Percentiles rank a stretch among this genome's conserved stretches.
Conservation (phyloP, 2,113 vertebrate genomes). For the Prunella himalayana region DNA sequence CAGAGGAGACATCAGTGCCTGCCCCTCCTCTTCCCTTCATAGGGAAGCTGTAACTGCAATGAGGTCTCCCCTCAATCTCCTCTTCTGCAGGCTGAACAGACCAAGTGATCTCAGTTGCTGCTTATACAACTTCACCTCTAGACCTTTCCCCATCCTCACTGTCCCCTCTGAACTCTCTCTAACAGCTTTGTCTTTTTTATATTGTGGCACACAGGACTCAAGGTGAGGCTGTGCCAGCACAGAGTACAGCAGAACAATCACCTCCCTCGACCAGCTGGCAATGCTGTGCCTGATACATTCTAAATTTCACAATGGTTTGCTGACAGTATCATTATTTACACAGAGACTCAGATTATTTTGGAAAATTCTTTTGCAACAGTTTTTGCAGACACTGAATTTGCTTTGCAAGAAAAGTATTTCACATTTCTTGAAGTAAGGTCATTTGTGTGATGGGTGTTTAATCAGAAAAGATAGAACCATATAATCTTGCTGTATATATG, state of each 20-base stretch:
- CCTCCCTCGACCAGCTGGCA: accelerated
- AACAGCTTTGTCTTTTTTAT: not conserved
- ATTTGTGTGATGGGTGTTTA: not conserved
- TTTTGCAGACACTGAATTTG: not conserved
- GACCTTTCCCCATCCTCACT: not conserved
- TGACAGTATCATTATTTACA: not conserved
- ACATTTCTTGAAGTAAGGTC: not conserved
- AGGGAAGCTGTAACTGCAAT: accelerated
- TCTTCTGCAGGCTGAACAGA: not conserved
- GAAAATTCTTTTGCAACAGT: not conserved
- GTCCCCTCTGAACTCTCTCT: not conserved
- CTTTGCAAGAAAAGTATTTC: not conserved
- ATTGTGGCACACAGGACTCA: not conserved
- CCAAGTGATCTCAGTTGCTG: not conserved
- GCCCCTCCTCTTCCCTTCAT: accelerated
- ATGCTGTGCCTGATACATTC: not conserved
- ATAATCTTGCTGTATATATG: not conserved
- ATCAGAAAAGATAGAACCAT: not conserved
- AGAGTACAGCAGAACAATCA: not conserved
- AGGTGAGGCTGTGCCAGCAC: not conserved
- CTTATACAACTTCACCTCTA: not conserved
- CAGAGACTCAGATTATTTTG: not conserved
- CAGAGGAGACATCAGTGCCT: not conserved
- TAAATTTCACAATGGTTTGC: not conserved
- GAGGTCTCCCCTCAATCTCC: not conserved